Conservation (phyloP, 2,888 invertebrate genomes). For the Ectropis crepuscularia region DNA sequence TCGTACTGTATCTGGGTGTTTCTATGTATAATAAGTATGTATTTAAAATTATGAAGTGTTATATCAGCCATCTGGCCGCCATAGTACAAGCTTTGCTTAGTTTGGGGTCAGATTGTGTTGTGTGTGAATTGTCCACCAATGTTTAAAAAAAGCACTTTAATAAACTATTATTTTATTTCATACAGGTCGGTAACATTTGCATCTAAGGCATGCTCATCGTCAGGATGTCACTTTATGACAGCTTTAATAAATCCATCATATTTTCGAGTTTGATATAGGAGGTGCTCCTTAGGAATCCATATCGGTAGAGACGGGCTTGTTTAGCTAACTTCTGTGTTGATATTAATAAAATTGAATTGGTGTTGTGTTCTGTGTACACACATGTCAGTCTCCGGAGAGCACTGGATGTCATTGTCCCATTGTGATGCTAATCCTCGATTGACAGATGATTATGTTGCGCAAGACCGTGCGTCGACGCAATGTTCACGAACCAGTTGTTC, state of each 20-base stretch:
- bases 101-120: no score
- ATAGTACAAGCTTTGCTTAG: no score
- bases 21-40: no score
- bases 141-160: no score
- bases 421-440: constrained; percentile 78
- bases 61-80: no score
- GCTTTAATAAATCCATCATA: constrained; percentile 11
- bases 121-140: no score
- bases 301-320: no score
- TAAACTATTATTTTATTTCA: neutral
- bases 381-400: constrained; percentile 25
- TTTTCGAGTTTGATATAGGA: no score
- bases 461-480: constrained; percentile 55
- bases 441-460: constrained; percentile 71
- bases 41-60: no score
- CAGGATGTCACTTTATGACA: constrained; percentile 16
- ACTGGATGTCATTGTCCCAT: constrained; percentile 65
- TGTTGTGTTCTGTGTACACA: constrained; percentile 18
- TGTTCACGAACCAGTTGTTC: constrained; percentile 47
- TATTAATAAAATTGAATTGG: constrained; percentile 3
- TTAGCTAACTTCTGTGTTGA: neutral
- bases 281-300: no score
- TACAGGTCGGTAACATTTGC: constrained; percentile 7
- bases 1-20: no score
- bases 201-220: constrained; percentile 9